Evolutionary conservation across 2,888 invertebrate species (phyloP), one percentile per base, ranked within the genome.

Genomic region (Andrena haemorrhoa): DNA sequence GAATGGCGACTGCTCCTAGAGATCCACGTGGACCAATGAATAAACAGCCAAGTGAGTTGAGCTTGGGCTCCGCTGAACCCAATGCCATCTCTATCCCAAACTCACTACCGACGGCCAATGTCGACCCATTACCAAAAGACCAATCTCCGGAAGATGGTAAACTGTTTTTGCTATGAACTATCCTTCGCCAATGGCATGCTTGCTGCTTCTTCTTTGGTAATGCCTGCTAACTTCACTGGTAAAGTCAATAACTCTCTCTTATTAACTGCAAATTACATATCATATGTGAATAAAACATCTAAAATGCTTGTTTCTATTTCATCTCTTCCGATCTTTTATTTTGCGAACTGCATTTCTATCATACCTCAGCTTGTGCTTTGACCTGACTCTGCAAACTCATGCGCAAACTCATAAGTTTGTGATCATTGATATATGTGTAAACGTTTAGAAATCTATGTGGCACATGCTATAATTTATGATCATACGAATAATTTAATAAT

Each of bases 31-130:
- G 89, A 82, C 88, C 90, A 71, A 92, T 95, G 91, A 94, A 94
- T 89, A 95, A 95, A 94, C 95, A 95, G 93, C 95, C 95, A 95
- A 96, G 96, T 96, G 96, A 96, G 96, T 96, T 95, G 93, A 92
- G 94, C 92, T 92, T 95, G 93, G 94, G 94, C 92, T 93, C 94
- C 84, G 93, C 94, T 87, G 95, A 95, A 90, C 90, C 92, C 89
- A 92, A 92, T 88, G 90, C 92, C 89, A 92, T 93, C 91, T 87
- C 90, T 89, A 92, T 92, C 83, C 92, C 91, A 89, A 93, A 92
- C 91, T 91, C 93, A 85, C 91, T 92, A 91, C 90, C 92, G 88
- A 90, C 91, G 89, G 92, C 91, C 87, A 92, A 92, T 92, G 91
- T 92, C 87, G 91, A 93, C 86, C 91, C 92, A 89, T 89, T 93